Base-by-base conservation (phyloP, 2,113 vertebrate species). In the Sphaerodactylus townsendi region DNA sequence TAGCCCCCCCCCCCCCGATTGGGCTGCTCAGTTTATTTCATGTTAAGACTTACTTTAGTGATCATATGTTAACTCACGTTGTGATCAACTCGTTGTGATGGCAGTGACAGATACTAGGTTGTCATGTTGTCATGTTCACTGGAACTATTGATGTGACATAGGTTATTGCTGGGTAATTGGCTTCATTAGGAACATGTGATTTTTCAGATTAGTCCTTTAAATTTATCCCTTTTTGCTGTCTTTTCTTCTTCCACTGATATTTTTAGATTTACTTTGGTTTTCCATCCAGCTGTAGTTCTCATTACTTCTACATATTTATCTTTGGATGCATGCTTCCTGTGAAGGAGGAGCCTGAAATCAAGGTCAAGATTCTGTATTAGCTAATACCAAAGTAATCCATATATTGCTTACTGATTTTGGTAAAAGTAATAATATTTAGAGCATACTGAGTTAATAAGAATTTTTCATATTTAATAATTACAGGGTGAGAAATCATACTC, bases 391-490 rank as follows among this genome's bases (percentile, higher is more conserved):
- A n/a, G n/a, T n/a, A n/a, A n/a, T n/a, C n/a, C n/a, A n/a, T n/a
- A n/a, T n/a, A n/a, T n/a, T n/a, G n/a, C n/a, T n/a, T n/a, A n/a
- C n/a, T n/a, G n/a, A n/a, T n/a, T n/a, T n/a, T n/a, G n/a, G n/a
- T n/a, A n/a, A n/a, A n/a, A n/a, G n/a, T n/a, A n/a, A n/a, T n/a
- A n/a, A n/a, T n/a, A n/a, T n/a, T n/a, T n/a, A n/a, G n/a, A n/a
- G n/a, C n/a, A n/a, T n/a, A n/a, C n/a, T n/a, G n/a, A n/a, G n/a
- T n/a, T n/a, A n/a, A n/a, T n/a, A n/a, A n/a, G n/a, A n/a, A n/a
- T n/a, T n/a, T n/a, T n/a, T n/a, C 88, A 92, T 93, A 91, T 94
- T 94, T 94, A 95, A 94, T 95, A 96, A 92, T 85, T 92, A 82
- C 46, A 78, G 92, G 86, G 91, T 25, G 77, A 90, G 76, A 89